phyloP scores from a whole-genome alignment of 2,797 vertebrate species.

The Cirrhinus mrigala region DNA sequence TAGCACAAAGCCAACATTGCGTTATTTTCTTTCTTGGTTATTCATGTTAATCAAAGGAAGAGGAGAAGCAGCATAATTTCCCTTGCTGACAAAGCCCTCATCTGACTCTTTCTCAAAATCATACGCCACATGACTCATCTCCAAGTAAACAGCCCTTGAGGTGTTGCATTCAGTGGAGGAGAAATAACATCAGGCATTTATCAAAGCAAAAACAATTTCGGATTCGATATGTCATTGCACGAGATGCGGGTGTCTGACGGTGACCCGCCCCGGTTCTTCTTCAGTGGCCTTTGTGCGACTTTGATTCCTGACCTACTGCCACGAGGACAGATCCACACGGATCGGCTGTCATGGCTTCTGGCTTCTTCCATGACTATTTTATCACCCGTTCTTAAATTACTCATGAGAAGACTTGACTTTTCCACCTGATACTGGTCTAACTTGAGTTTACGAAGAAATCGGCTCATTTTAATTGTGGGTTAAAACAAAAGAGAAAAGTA shows the following conservation, averaged over 20 bases:
- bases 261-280: conserved; percentile 7
- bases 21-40: conserved; percentile 11
- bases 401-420: conserved; percentile 61
- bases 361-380: conserved; percentile 63
- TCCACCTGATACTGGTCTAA: conserved; percentile 57
- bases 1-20: conserved; percentile 18
- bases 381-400: conserved; percentile 63
- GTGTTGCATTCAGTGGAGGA: conserved; percentile 37
- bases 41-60: conserved; percentile 47
- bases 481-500: conserved; percentile 9
- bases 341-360: conserved; percentile 41
- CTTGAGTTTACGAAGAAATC: conserved; percentile 63
- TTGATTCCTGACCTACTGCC: conserved; percentile 26
- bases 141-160: conserved; percentile 37
- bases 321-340: conserved; percentile 31
- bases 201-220: conserved; percentile 26
- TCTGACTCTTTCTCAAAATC: conserved; percentile 34
- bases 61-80: conserved; percentile 45
- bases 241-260: background rate
- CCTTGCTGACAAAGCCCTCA: conserved; percentile 46
- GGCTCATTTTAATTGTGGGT: conserved; percentile 32
- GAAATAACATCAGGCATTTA: conserved; percentile 44
- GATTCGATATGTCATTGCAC: conserved; percentile 26
- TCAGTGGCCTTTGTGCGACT: background rate
- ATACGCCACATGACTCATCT: conserved; percentile 40